Evolutionary conservation across 2,797 vertebrate genomes (phyloP), one percentile per base, ranked within the genome.

Genomic region (Onychomys torridus): DNA sequence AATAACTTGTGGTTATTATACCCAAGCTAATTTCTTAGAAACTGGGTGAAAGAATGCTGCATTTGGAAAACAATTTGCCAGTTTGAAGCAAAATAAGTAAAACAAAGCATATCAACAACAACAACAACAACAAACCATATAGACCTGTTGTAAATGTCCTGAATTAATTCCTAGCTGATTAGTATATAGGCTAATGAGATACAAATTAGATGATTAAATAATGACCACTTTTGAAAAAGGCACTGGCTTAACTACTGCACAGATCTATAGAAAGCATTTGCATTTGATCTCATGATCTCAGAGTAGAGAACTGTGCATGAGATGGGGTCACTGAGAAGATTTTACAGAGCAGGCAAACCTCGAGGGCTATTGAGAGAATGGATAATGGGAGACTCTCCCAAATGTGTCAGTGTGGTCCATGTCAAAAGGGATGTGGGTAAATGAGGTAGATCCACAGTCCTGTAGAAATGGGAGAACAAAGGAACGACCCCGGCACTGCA

Each of bases 1-100:
- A 76, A 37, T 89, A 96, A 90, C 32, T 93, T 88, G 75, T 29
- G 29, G 40, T 89, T 92, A 69, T 87, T 90, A 76, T 85, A 52
- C 8, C 55, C 21, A 94, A 88, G 89, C 67, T 93, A 94, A 90
- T 95, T 96, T 97, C 46, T 97, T 94, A 86, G 59, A 96, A 91
- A 49, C 21, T 93, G 32, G 23, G 32, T 52, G 34, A 52, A 82
- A 88, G 29, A 16, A 55, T 23, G 88, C 83, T 93, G 34, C 23
- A 3, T 95, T 97, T 94, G 27, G 37, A 93, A 95, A 95, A 83
- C 2, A 87, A n/a, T 93, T 78, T 86, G 52, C 21, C 90, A 81
- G 93, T 95, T 95, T 95, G 57, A 32, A 86, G 16, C 23, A 90
- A 96, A 92, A 89, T 93, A 82, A 69, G 23, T 63, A 79, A 93